phyloP scores from a whole-genome alignment of 2,888 invertebrate genomes.

The Platycheirus rosarum region DNA sequence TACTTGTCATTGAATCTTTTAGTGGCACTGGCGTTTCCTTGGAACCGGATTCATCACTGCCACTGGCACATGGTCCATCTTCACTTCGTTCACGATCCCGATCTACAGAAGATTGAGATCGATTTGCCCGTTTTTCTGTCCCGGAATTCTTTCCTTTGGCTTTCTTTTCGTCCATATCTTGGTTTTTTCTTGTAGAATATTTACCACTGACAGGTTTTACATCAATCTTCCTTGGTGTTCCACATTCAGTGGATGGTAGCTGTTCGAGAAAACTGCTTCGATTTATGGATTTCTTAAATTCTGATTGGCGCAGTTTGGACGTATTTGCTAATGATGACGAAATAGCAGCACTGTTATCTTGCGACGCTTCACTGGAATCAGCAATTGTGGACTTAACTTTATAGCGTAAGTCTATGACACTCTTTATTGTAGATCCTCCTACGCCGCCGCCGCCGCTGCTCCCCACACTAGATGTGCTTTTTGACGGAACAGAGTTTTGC shows the following conservation, averaged over 20 bases:
- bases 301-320: constrained; percentile 4
- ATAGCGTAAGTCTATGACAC: constrained; percentile 37
- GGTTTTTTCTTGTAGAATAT: constrained; percentile 22
- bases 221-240: constrained; percentile 38
- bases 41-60: constrained; percentile 22
- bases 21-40: not conserved
- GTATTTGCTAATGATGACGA: constrained; percentile 13
- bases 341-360: not conserved
- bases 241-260: constrained; percentile 18
- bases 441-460: constrained; percentile 8
- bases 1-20: constrained; percentile 20
- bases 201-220: constrained; percentile 33
- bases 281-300: constrained; percentile 28
- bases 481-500: constrained; percentile 57
- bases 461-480: constrained; percentile 10
- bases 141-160: constrained; percentile 5
- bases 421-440: constrained; percentile 24
- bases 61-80: constrained; percentile 33
- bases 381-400: constrained; percentile 37
- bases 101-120: not conserved
- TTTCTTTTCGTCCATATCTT: constrained; percentile 56
- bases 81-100: constrained; percentile 5
- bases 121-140: not conserved
- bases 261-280: constrained; percentile 39
- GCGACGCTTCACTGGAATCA: constrained; percentile 16